These are phyloP conservation scores for Orbicella faveolata DNA, from an alignment of 64 coral and sea anemone species.

Conservation along the genomic window DNA sequence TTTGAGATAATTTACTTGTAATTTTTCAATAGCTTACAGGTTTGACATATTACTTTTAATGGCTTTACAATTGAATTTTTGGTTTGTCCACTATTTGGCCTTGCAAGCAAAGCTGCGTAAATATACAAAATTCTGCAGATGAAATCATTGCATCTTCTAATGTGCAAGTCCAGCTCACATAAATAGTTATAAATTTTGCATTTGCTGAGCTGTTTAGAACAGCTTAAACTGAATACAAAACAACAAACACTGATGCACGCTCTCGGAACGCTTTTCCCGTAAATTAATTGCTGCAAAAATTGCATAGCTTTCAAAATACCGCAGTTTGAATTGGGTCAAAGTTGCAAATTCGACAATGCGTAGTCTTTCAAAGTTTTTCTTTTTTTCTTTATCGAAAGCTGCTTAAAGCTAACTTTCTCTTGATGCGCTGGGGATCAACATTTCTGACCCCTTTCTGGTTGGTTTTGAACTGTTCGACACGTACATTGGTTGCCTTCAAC, in stretches of 20 bases:
- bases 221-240: background rate
- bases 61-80: background rate
- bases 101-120: conserved; percentile 13
- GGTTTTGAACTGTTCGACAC: background rate
- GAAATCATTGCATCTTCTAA: background rate
- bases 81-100: background rate
- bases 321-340: conserved; percentile 12
- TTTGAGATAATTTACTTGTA: no score
- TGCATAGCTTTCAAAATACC: conserved; percentile 14
- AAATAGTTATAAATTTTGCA: conserved; percentile 8
- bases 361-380: background rate
- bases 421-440: conserved; percentile 16
- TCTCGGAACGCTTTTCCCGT: conserved; percentile 1
- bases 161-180: conserved; percentile 19
- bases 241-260: conserved; percentile 10
- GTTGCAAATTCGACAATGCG: conserved; percentile 4
- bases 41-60: background rate
- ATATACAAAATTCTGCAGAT: background rate
- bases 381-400: conserved; percentile 32
- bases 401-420: conserved; percentile 59
- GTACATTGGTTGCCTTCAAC: conserved; percentile 11
- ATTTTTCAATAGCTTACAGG: background rate
- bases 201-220: conserved; percentile 12
- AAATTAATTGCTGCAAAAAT: conserved; percentile 1
- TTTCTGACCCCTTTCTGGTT: conserved; percentile 34